Evolutionary conservation across 2,797 vertebrate genomes (phyloP).

Genomic region (Hippopotamyrus pictus): DNA sequence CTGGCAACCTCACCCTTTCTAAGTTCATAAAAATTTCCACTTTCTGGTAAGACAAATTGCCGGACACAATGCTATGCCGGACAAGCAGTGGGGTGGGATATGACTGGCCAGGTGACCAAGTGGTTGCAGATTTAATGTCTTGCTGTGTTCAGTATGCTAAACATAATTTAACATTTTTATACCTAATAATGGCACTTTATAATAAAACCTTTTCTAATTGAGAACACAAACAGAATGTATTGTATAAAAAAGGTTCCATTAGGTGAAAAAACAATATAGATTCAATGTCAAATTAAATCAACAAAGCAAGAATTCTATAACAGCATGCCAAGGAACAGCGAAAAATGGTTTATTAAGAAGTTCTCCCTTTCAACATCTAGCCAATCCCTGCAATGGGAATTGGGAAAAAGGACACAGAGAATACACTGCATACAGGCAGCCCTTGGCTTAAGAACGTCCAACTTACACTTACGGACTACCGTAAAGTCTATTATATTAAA

Average conservation of each 20-base stretch:
- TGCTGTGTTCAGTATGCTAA: not conserved
- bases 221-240: not conserved
- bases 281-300: not conserved
- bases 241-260: not conserved
- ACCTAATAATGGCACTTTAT: not conserved
- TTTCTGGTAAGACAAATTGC: not conserved
- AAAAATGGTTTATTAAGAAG: not conserved
- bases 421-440: not conserved
- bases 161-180: not conserved
- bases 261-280: not conserved
- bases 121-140: not conserved
- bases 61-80: not conserved
- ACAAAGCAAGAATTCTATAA: not conserved
- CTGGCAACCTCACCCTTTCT: not conserved
- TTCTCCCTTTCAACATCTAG: not conserved
- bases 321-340: not conserved
- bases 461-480: not conserved
- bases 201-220: not conserved
- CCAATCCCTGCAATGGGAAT: not conserved
- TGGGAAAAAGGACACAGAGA: not conserved
- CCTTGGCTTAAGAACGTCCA: not conserved
- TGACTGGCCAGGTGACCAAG: not conserved
- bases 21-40: not conserved
- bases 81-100: not conserved
- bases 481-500: not conserved